These are phyloP conservation scores for Anastatus disparis DNA, from an alignment of 1,140 invertebrate genomes.

Conservation along the genomic window DNA sequence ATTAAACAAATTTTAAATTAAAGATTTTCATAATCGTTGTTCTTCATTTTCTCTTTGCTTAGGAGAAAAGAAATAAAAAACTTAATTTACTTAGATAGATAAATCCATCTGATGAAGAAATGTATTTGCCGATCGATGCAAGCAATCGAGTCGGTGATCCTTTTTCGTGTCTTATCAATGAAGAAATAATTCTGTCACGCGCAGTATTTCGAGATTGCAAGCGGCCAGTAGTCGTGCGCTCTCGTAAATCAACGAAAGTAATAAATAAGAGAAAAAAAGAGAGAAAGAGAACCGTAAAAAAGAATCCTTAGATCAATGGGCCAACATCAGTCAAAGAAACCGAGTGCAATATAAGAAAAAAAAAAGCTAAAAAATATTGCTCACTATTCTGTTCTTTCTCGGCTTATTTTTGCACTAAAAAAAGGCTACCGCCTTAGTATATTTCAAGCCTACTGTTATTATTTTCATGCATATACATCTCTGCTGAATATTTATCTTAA, in stretches of 20 bases:
- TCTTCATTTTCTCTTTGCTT: not conserved
- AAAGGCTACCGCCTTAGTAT: not conserved
- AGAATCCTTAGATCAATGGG: conserved; percentile 11
- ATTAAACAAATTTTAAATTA: too few species aligned
- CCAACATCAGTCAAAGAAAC: conserved; percentile 1
- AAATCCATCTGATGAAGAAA: conserved; percentile 5
- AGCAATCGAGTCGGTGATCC: not conserved
- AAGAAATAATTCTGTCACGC: conserved; percentile 33
- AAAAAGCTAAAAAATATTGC: conserved; percentile 17
- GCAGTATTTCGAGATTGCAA: not conserved
- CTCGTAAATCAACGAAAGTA: conserved; percentile 27
- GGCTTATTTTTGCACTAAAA: conserved; percentile 3
- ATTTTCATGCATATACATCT: not conserved
- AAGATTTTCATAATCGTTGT: too few species aligned
- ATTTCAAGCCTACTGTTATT: not conserved
- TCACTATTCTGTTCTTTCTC: conserved; percentile 5
- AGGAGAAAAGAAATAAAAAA: not conserved
- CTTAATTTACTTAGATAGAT: not conserved
- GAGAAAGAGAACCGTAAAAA: conserved; percentile 27
- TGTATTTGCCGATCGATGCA: not conserved
- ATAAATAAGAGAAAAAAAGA: conserved; percentile 29
- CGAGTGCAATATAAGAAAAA: too few species aligned
- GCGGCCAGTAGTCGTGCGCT: not conserved
- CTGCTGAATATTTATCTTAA: too few species aligned
- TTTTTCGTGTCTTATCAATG: conserved; percentile 31